Percentiles rank a stretch among this genome's conserved stretches.
Conservation (phyloP, 2,888 invertebrate species). For the Phyllotreta striolata region DNA sequence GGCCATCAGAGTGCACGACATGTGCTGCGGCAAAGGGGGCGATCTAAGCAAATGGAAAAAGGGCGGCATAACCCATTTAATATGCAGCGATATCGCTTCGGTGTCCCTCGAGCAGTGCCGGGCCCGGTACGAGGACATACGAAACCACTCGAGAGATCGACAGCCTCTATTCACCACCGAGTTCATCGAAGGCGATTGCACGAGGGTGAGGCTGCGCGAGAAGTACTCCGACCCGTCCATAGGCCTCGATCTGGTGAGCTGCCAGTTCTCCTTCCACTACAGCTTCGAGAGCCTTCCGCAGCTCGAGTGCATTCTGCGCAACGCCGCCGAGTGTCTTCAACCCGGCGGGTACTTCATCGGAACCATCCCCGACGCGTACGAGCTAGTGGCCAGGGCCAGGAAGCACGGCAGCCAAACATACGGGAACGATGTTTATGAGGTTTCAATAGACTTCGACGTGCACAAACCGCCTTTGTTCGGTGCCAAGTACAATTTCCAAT, state of each 20-base stretch:
- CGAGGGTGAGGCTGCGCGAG: conserved; percentile 80
- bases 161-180: conserved; percentile 77
- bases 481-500: conserved; percentile 92
- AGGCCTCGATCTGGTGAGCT: conserved; percentile 89
- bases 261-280: conserved; percentile 99
- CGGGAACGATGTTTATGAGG: conserved; percentile 81
- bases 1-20: conserved; percentile 81
- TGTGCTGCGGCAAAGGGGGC: conserved; percentile 99
- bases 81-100: conserved; percentile 93
- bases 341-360: conserved; percentile 96
- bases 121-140: conserved; percentile 80
- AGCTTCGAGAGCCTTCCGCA: conserved; percentile 89
- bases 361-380: conserved; percentile 93
- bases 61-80: conserved; percentile 78
- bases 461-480: conserved; percentile 87
- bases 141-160: conserved; percentile 51
- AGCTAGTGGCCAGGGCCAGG: conserved; percentile 80
- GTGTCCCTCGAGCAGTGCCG: conserved; percentile 92
- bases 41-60: conserved; percentile 97
- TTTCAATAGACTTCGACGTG: conserved; percentile 75
- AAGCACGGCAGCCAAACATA: conserved; percentile 68
- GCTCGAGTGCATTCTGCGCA: conserved; percentile 90
- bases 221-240: conserved; percentile 80
- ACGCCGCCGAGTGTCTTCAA: conserved; percentile 88
- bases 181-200: conserved; percentile 91